Evolutionary conservation across 2,888 invertebrate genomes (phyloP), one percentile per base, ranked within the genome.

Genomic region (Diarsia dahlii): DNA sequence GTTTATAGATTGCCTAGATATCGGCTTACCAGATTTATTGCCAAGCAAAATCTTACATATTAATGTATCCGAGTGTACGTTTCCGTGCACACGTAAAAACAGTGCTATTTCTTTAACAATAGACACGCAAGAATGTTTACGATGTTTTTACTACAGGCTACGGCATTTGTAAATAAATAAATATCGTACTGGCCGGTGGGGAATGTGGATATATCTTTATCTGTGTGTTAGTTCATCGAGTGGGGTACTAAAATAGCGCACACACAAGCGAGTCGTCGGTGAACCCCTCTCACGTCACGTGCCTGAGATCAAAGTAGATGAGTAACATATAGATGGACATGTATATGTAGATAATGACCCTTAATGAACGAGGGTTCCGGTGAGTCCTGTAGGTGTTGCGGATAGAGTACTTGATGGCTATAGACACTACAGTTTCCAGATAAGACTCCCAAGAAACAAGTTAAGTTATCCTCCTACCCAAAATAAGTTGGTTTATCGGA

Each of bases 81-180:
- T 86, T 86, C 85, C 82, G 80, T 78, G 84, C 72, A 84, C 67
- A 89, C 87, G 90, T 90, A 91, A 92, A 92, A 92, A 92, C 89
- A 80, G 71, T 80, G 86, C 84, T 85, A 88, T 90, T 89, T 86
- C 84, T 85, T 89, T 84, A 89, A 92, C 91, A 92, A 92, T 91
- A 88, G 91, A 90, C 90, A 90, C 89, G 90, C 89, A 83, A 89
- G 85, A 89, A 90, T 89, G 86, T 93, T 93, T 93, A 93, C 91
- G 91, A 92, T 87, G 89, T 90, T 92, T 92, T 93, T 92, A 92
- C 89, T 90, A 85, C 89, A 78, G 84, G 62, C 78, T 72, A 78
- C 73, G 80, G 84, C 76, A 71, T 86, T 88, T 88, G 88, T 91
- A 90, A 92, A 90, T 93, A 91, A 90, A 87, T 91, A 91, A 89